Evolutionary conservation across 2,113 vertebrate genomes (phyloP).

Genomic region (Perca schrenkii): DNA sequence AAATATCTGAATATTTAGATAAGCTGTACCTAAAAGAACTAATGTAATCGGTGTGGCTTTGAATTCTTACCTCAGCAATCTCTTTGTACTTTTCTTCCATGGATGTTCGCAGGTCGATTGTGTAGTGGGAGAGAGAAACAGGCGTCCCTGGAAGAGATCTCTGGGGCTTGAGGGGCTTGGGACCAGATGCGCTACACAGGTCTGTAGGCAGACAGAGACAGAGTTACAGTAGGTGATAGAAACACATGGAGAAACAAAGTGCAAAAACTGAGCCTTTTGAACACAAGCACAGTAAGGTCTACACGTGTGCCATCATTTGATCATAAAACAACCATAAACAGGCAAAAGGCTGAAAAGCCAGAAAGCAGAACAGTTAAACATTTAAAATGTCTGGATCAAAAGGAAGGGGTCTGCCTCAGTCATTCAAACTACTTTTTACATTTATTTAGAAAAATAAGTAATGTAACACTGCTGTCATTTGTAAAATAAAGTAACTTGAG

Average conservation of each 20-base stretch:
- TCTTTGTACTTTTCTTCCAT: constrained; percentile 98
- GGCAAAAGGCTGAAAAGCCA: no score
- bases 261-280: background rate
- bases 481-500: background rate
- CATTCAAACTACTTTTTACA: no score
- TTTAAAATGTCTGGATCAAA: no score
- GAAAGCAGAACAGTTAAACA: no score
- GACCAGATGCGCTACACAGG: constrained; percentile 79
- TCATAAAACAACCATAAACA: no score
- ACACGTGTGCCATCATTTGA: background rate
- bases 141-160: constrained; percentile 90
- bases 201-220: constrained; percentile 77
- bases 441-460: background rate
- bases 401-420: no score
- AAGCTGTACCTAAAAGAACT: background rate
- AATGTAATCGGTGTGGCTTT: background rate
- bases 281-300: background rate
- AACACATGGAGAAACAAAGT: background rate
- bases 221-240: background rate
- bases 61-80: constrained; percentile 90
- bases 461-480: background rate
- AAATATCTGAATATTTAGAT: background rate
- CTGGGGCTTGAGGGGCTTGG: constrained; percentile 89
- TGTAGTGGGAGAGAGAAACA: constrained; percentile 88
- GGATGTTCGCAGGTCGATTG: constrained; percentile 91